Percentiles rank a stretch among this genome's conserved stretches.
phyloP scores from a whole-genome alignment of 1,140 invertebrate genomes.

The Drosophila ohnishii region DNA sequence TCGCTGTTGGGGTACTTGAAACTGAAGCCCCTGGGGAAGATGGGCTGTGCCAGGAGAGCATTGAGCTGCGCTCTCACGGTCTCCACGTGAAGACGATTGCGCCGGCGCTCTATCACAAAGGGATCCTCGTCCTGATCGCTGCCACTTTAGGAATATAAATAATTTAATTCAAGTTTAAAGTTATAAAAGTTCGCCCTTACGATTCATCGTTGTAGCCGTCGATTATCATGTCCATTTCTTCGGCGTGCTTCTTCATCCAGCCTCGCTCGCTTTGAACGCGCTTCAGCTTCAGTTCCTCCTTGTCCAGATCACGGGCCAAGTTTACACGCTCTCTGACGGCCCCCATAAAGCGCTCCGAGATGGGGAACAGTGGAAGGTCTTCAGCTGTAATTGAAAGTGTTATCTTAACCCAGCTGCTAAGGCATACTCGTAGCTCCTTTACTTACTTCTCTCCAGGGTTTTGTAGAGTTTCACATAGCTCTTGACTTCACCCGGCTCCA shows the following conservation, averaged over 20 bases:
- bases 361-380: constrained; percentile 92
- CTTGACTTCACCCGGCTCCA: constrained; percentile 93
- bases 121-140: constrained; percentile 79
- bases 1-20: constrained; percentile 84
- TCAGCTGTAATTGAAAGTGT: constrained; percentile 84
- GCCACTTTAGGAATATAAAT: constrained; percentile 34
- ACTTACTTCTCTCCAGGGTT: constrained; percentile 91
- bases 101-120: constrained; percentile 69
- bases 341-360: constrained; percentile 88
- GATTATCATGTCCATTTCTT: constrained; percentile 94
- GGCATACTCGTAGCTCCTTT: not conserved
- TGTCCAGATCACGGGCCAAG: constrained; percentile 91
- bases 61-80: constrained; percentile 85
- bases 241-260: constrained; percentile 90
- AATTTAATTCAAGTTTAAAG: not conserved
- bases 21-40: constrained; percentile 88
- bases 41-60: constrained; percentile 85
- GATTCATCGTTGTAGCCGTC: constrained; percentile 86
- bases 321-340: constrained; percentile 89
- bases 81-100: constrained; percentile 83
- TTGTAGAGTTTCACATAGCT: constrained; percentile 92
- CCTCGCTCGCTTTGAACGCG: constrained; percentile 88
- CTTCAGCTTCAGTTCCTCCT: constrained; percentile 87
- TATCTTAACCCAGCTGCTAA: not conserved
- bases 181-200: constrained; percentile 13